Conservation (phyloP, 2,888 invertebrate species). For the Cataglyphis altisquamis region DNA sequence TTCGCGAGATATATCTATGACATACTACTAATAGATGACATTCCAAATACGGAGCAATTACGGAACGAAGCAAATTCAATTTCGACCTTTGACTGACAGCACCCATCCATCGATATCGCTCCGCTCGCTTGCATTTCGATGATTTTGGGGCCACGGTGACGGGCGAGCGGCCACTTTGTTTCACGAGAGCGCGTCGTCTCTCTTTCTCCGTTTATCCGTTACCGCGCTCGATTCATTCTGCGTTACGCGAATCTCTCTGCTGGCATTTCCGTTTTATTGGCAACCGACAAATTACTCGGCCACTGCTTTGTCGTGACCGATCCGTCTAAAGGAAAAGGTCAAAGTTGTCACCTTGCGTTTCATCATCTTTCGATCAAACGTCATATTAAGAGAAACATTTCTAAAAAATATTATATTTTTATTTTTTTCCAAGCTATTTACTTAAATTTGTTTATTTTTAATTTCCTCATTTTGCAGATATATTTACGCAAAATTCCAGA, state of each 20-base stretch:
- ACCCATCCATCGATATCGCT: constrained; percentile 71
- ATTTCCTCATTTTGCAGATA: too few relatives aligned
- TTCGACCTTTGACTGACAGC: constrained; percentile 75
- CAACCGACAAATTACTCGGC: constrained; percentile 49
- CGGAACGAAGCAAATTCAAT: constrained; percentile 73
- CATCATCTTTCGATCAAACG: neutral
- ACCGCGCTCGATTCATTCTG: constrained; percentile 34
- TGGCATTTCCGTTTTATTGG: constrained; percentile 50
- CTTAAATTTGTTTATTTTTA: too few relatives aligned
- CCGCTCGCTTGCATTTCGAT: constrained; percentile 65
- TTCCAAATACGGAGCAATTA: constrained; percentile 75
- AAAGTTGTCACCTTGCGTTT: neutral
- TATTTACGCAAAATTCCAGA: too few relatives aligned
- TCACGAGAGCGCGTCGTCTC: constrained; percentile 40
- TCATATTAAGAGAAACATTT: neutral
- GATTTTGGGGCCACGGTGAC: constrained; percentile 70
- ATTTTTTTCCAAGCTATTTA: neutral
- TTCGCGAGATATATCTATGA: constrained; percentile 41
- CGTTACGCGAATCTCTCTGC: constrained; percentile 13
- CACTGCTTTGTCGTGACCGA: constrained; percentile 24
- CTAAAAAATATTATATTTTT: neutral
- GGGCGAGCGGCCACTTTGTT: constrained; percentile 69
- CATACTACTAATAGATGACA: constrained; percentile 62
- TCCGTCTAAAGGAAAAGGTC: constrained; percentile 18
- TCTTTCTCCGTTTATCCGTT: constrained; percentile 47